Evolutionary conservation across 2,113 vertebrate genomes (phyloP).

Genomic region (Lichenostomus cassidix): DNA sequence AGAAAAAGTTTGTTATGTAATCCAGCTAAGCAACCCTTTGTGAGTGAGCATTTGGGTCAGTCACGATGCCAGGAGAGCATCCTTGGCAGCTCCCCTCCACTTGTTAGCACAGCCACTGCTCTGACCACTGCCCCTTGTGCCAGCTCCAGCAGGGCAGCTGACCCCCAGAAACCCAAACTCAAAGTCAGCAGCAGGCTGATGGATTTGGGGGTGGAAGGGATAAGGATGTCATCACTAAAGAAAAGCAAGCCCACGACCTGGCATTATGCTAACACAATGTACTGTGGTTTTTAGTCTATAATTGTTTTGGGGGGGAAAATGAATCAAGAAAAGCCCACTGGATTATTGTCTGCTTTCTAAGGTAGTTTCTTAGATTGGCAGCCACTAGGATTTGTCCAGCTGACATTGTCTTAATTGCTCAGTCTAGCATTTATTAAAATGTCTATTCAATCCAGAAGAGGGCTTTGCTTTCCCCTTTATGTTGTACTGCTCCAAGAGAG

Average conservation of each 20-base stretch:
- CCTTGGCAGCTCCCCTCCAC: neutral
- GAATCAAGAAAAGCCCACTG: neutral
- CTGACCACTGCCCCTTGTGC: neutral
- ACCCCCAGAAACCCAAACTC: neutral
- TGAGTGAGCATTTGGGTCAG: neutral
- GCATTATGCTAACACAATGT: neutral
- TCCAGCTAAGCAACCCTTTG: neutral
- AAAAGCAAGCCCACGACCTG: neutral
- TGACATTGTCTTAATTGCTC: neutral
- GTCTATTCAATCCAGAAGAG: neutral
- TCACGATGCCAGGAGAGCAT: accelerated
- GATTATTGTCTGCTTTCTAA: neutral
- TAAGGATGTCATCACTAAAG: neutral
- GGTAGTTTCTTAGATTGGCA: neutral
- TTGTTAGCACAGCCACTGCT: neutral
- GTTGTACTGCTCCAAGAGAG: neutral
- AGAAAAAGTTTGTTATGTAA: neutral
- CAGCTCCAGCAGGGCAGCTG: accelerated
- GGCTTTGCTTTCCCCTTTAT: neutral
- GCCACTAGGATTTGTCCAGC: neutral
- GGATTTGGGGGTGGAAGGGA: neutral
- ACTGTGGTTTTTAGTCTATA: neutral
- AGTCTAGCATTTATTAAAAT: neutral
- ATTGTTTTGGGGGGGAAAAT: neutral
- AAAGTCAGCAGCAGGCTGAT: neutral